Evolutionary conservation across 2,113 vertebrate species (phyloP).

Genomic region (Lophochroa leadbeateri): DNA sequence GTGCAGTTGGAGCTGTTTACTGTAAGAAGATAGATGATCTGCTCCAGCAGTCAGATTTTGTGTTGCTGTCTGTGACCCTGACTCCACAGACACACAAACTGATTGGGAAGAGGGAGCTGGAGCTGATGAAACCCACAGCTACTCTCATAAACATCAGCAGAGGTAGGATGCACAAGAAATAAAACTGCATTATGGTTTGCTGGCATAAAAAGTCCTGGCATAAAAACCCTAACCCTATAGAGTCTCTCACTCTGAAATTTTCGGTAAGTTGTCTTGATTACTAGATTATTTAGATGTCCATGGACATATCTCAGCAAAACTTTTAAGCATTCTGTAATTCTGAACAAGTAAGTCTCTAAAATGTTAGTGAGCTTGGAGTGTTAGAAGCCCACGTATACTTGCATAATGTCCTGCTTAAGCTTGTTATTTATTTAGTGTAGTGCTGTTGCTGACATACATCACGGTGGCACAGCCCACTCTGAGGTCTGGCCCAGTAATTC

Average conservation of each 20-base stretch:
- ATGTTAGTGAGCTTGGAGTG: neutral
- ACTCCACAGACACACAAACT: slow-evolving; percentile 71
- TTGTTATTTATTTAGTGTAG: neutral
- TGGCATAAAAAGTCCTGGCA: neutral
- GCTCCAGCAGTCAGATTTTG: slow-evolving; percentile 79
- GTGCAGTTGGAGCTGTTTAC: slow-evolving; percentile 74
- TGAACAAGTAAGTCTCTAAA: neutral
- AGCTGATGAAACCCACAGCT: slow-evolving; percentile 78
- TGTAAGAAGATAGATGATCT: slow-evolving; percentile 77
- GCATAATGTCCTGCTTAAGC: neutral
- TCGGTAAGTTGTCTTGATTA: neutral
- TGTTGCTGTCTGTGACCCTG: slow-evolving; percentile 74
- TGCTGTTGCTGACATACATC: neutral
- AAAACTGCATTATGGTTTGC: neutral
- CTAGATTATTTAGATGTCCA: neutral
- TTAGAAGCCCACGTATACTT: neutral
- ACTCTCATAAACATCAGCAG: slow-evolving; percentile 81
- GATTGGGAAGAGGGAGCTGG: slow-evolving; percentile 77
- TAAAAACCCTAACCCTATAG: neutral
- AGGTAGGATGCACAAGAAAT: slow-evolving; percentile 66
- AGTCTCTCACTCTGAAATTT: neutral
- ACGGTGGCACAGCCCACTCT: neutral
- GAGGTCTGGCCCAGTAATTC: neutral
- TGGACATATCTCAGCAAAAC: neutral
- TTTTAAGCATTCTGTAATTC: neutral